A percentile compares a stretch with the other conserved stretches of the same genome.
These are phyloP conservation scores for Corbicula japonica DNA, from an alignment of 2,888 invertebrate species.

Conservation along the genomic window DNA sequence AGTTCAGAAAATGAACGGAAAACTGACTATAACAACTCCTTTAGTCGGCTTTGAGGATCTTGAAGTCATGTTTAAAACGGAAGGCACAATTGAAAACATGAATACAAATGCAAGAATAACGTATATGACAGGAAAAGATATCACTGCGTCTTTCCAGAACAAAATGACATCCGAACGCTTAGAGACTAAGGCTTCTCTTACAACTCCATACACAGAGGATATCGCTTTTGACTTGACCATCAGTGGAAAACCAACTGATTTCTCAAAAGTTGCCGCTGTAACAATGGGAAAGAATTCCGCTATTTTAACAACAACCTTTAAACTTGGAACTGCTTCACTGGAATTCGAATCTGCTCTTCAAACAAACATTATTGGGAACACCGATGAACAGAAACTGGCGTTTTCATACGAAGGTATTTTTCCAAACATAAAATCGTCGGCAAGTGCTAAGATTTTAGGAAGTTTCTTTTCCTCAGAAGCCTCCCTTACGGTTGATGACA, in stretches of 20 bases:
- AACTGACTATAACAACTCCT: constrained; percentile 31
- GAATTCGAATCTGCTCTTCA: constrained; percentile 24
- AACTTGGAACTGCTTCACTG: not conserved
- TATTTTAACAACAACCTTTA: constrained; percentile 21
- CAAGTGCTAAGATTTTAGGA: constrained; percentile 29
- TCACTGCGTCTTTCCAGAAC: constrained; percentile 28
- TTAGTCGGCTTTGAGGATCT: constrained; percentile 30
- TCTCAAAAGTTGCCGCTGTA: constrained; percentile 13
- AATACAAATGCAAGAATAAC: constrained; percentile 14
- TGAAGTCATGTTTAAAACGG: constrained; percentile 6
- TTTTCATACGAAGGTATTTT: constrained; percentile 11
- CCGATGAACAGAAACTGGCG: constrained; percentile 30
- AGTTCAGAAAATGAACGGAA: constrained; percentile 11
- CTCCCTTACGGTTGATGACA: constrained; percentile 10
- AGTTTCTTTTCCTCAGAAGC: constrained; percentile 39
- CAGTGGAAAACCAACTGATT: constrained; percentile 23
- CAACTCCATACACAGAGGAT: constrained; percentile 48
- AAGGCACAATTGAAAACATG: constrained; percentile 26
- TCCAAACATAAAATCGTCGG: constrained; percentile 20
- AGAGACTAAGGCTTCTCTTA: constrained; percentile 34
- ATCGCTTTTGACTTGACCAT: constrained; percentile 35
- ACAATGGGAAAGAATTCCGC: constrained; percentile 28
- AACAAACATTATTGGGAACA: constrained; percentile 29
- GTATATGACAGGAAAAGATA: constrained; percentile 17
- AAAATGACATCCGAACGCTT: constrained; percentile 5